Conservation (phyloP, 2,797 vertebrate genomes). For the Esox lucius region DNA sequence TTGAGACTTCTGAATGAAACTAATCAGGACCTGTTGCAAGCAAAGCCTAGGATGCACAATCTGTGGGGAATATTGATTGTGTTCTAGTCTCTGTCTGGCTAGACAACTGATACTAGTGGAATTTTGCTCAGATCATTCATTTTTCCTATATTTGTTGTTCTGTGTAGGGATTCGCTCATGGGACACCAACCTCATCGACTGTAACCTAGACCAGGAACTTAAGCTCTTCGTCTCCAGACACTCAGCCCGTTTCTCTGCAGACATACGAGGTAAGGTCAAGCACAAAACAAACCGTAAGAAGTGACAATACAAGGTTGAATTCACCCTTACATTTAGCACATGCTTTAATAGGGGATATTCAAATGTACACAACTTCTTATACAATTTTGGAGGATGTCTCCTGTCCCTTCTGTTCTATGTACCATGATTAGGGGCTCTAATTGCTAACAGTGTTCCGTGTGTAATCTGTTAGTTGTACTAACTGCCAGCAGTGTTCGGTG, state of each 20-base stretch:
- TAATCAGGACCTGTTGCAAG: conserved; percentile 19
- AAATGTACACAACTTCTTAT: not conserved
- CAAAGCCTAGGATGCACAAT: conserved; percentile 13
- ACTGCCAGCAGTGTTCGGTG: conserved; percentile 12
- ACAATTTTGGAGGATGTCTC: not conserved
- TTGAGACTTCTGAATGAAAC: conserved; percentile 8
- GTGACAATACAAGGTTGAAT: not conserved
- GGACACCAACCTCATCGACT: conserved; percentile 94
- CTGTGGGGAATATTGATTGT: conserved; percentile 18
- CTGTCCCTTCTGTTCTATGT: not conserved
- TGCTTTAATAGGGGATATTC: not conserved
- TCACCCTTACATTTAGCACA: not conserved
- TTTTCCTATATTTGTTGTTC: conserved; percentile 37
- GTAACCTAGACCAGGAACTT: conserved; percentile 96
- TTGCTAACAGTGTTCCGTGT: conserved; percentile 8
- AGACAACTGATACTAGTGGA: not conserved
- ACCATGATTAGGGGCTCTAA: not conserved
- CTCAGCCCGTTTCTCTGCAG: conserved; percentile 94
- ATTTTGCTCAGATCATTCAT: not conserved
- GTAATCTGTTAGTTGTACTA: not conserved
- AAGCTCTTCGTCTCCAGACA: conserved; percentile 98
- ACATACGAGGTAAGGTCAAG: conserved; percentile 87
- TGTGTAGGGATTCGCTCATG: conserved; percentile 93
- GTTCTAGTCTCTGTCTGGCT: not conserved
- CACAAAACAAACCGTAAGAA: conserved; percentile 4